These are phyloP conservation scores for Caerostris darwini DNA, from an alignment of 1,140 invertebrate genomes.

Conservation along the genomic window DNA sequence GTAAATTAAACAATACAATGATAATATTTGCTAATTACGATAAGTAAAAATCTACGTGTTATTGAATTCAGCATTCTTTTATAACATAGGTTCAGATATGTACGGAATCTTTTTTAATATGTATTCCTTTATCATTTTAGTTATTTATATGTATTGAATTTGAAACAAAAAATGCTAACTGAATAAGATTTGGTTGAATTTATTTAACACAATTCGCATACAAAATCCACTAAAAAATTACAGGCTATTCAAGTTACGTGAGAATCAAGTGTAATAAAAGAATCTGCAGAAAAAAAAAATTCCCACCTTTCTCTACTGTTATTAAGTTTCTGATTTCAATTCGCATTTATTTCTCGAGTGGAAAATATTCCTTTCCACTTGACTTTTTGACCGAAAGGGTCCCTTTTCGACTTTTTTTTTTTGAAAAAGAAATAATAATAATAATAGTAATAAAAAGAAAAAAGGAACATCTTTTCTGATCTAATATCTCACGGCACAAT, in stretches of 20 bases:
- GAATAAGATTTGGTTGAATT: too few relatives aligned
- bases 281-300: not conserved
- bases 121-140: too few relatives aligned
- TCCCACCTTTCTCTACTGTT: not conserved
- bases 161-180: too few relatives aligned
- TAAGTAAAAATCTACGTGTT: too few relatives aligned
- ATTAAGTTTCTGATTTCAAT: constrained; percentile 1
- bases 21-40: too few relatives aligned
- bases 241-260: not conserved
- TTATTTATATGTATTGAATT: too few relatives aligned
- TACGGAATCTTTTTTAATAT: too few relatives aligned
- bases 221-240: not conserved
- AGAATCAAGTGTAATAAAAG: not conserved
- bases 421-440: not conserved
- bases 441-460: not conserved
- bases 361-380: constrained; percentile 40
- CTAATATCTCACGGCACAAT: not conserved
- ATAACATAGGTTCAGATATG: too few relatives aligned
- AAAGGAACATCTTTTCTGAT: not conserved
- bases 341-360: constrained; percentile 36
- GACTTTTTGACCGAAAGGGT: constrained; percentile 63
- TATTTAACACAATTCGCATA: too few relatives aligned
- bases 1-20: too few relatives aligned
- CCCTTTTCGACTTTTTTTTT: not conserved
- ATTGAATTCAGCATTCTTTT: too few relatives aligned